Conservation (phyloP, 1,140 invertebrate genomes). For the Orchesella cincta region DNA sequence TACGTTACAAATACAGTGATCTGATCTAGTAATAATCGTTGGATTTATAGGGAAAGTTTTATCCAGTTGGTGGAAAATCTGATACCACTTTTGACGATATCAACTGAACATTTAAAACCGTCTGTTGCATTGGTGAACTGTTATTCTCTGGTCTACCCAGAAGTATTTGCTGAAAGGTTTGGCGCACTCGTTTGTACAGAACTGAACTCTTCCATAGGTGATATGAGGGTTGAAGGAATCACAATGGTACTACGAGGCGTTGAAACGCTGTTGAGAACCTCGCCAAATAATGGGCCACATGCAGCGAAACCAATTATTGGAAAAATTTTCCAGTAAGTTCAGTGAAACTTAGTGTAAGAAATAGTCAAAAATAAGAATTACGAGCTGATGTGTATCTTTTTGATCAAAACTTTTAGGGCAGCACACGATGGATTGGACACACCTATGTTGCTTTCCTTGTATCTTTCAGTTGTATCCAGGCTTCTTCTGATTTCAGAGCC, state of each 20-base stretch:
- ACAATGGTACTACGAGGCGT: slow-evolving; percentile 72
- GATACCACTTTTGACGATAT: slow-evolving; percentile 45
- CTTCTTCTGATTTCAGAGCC: slow-evolving; percentile 74
- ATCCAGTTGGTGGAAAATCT: slow-evolving; percentile 45
- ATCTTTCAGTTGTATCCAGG: slow-evolving; percentile 74
- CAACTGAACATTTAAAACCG: slow-evolving; percentile 49
- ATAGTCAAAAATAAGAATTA: slow-evolving; percentile 36
- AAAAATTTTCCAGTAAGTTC: slow-evolving; percentile 48
- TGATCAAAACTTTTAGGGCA: slow-evolving; percentile 56
- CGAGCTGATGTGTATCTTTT: slow-evolving; percentile 31
- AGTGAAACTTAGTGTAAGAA: background rate
- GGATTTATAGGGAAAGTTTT: slow-evolving; percentile 43
- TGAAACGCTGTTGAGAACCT: slow-evolving; percentile 69
- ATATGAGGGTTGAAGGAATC: slow-evolving; percentile 78
- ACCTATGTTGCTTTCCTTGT: slow-evolving; percentile 72
- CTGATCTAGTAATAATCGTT: background rate
- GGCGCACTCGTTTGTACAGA: slow-evolving; percentile 42
- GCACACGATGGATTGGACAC: slow-evolving; percentile 69
- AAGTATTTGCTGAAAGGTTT: slow-evolving; percentile 47
- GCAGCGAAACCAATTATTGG: slow-evolving; percentile 48
- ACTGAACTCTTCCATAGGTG: slow-evolving; percentile 61
- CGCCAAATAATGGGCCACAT: slow-evolving; percentile 63
- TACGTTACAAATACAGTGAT: too few species aligned
- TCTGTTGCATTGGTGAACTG: slow-evolving; percentile 43
- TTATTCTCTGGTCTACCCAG: slow-evolving; percentile 46